Base-by-base conservation (phyloP, 2,888 invertebrate species). In the Minunthozetes semirufus region DNA sequence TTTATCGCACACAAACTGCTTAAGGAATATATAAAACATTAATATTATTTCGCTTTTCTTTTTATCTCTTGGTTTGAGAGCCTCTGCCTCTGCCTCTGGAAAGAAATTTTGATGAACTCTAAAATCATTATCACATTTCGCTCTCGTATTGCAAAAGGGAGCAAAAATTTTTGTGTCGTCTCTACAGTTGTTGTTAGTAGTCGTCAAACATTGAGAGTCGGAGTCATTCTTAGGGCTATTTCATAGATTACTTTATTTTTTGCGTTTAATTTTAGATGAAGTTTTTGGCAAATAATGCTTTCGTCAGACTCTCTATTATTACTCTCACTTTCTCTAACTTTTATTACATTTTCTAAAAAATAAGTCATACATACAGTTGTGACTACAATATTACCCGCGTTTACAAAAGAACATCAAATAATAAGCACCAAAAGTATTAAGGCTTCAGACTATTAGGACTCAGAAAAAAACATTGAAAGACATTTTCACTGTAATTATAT, bases 321-420 rank as follows among this genome's bases (percentile, higher is more conserved):
- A 68, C 68, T 68, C 22, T 68, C 68, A 19, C 9, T 68, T 68
- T 5, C 33, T 33, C 33, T 33, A 3, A 33, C 33, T 48, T 48
- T 56, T 68, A 68, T 68, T 68, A 42, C 42, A 68, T 68, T 68
- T 68, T 22, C n/a, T 13, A 29, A 33, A 68, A 68, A 68, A 38
- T 68, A 68, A 68, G 68, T 38, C 33, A 42, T 42, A 68, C 68
- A 68, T 68, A 13, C 1, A 61, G 27, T 27, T 9, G 4, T 33
- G 63, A 63, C 33, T 29, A 33, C 17, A 42, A 38, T 68, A 68
- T 68, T 68, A 22, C 42, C 2, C 15, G 5, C 42, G 13, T 42
- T 46, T 22, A 68, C 68, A 68, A 68, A 33, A 42, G 19, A 5
- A 68, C 68, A 68, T 5, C 42, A 68, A 68, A 63, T 63, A 68